Evolutionary conservation across 2,888 invertebrate species (phyloP).

Genomic region (Volucella zonaria): DNA sequence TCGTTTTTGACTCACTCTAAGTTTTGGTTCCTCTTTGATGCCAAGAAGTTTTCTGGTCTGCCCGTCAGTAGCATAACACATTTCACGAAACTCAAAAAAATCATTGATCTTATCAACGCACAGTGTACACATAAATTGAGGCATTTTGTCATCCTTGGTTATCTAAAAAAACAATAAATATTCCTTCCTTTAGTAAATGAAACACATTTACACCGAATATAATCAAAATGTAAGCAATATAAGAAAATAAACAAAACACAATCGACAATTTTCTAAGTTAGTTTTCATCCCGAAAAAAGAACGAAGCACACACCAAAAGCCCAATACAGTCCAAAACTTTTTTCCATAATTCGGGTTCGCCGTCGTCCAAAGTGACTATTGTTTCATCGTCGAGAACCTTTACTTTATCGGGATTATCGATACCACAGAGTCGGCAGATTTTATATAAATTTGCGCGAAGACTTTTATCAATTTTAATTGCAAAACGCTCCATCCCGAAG

Average conservation of each 20-base stretch:
- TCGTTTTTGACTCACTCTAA: conserved; percentile 53
- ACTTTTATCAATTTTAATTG: conserved; percentile 81
- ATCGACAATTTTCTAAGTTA: neutral
- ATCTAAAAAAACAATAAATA: conserved; percentile 81
- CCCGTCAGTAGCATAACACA: conserved; percentile 84
- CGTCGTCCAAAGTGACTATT: conserved; percentile 76
- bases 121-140: conserved; percentile 85
- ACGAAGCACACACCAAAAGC: conserved; percentile 76
- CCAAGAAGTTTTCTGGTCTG: conserved; percentile 83
- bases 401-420: conserved; percentile 81
- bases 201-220: neutral
- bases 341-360: conserved; percentile 79
- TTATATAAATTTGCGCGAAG: conserved; percentile 81
- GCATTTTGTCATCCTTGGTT: conserved; percentile 85
- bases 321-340: conserved; percentile 80
- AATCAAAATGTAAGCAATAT: neutral
- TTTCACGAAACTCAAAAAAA: conserved; percentile 85
- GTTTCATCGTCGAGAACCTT: conserved; percentile 76
- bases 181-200: neutral
- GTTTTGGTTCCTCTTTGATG: conserved; percentile 77
- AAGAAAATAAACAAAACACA: conserved; percentile 47
- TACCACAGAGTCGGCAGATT: conserved; percentile 82
- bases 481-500: conserved; percentile 80
- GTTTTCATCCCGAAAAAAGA: neutral
- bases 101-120: conserved; percentile 86